phyloP scores from a whole-genome alignment of 2,113 vertebrate genomes.

The Oplegnathus fasciatus region DNA sequence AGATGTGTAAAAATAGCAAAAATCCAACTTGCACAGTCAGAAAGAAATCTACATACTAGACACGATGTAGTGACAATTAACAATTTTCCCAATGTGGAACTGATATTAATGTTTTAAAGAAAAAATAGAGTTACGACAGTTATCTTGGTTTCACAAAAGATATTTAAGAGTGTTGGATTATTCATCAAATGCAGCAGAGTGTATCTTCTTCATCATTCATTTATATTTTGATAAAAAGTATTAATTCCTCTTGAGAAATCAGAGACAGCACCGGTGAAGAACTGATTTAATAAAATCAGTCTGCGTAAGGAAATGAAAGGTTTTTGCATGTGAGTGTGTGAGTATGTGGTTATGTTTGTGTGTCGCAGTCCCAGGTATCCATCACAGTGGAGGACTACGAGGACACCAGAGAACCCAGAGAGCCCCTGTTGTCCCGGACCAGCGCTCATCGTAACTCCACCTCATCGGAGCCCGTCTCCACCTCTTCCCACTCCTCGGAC shows the following conservation, averaged over 20 bases:
- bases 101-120: background rate
- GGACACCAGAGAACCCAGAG: constrained; percentile 87
- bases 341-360: background rate
- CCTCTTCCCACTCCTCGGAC: constrained; percentile 85
- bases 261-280: background rate
- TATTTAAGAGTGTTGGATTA: background rate
- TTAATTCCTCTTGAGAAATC: constrained; percentile 17
- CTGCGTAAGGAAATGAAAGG: constrained; percentile 20
- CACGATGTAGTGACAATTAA: background rate
- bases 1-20: background rate
- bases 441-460: constrained; percentile 86
- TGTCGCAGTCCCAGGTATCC: constrained; percentile 87
- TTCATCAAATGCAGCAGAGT: constrained; percentile 12
- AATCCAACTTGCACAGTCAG: background rate
- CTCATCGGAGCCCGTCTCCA: constrained; percentile 84
- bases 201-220: constrained; percentile 13
- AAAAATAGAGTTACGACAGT: background rate
- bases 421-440: constrained; percentile 82
- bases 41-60: background rate
- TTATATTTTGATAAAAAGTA: constrained; percentile 1
- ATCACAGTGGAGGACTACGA: constrained; percentile 89
- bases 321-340: background rate
- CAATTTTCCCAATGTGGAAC: background rate
- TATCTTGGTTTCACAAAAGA: background rate
- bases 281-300: constrained; percentile 16